Conservation (phyloP, 1,140 invertebrate genomes). For the Mamestra configurata region DNA sequence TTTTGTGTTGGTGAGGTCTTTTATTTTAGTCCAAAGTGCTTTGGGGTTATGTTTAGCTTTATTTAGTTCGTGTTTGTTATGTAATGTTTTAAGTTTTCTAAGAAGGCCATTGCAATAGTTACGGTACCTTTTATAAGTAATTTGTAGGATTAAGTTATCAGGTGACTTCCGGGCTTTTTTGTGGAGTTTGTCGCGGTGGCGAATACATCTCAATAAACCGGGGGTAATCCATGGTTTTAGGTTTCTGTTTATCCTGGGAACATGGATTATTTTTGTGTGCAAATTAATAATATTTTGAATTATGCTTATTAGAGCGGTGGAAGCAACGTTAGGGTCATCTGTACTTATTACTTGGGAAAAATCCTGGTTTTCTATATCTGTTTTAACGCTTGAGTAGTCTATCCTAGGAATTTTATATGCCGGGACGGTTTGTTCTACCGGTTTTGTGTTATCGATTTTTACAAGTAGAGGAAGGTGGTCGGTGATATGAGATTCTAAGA, state of each 20-base stretch:
- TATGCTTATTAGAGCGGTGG: background rate
- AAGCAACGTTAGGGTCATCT: background rate
- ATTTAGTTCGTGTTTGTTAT: background rate
- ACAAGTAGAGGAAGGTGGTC: background rate
- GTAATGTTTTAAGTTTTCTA: background rate
- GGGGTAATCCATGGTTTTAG: background rate
- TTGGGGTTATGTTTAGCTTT: background rate
- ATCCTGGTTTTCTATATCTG: background rate
- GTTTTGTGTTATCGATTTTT: background rate
- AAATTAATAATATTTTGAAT: background rate
- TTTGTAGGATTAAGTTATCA: background rate
- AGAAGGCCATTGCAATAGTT: background rate
- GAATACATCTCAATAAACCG: background rate
- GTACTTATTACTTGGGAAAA: background rate
- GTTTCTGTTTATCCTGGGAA: background rate
- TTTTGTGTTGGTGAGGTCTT: background rate
- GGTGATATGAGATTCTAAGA: background rate
- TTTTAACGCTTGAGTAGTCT: background rate
- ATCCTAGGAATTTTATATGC: background rate
- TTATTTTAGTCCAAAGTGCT: slow-evolving; percentile 1
- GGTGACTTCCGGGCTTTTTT: background rate
- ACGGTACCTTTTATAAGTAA: background rate
- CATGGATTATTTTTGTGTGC: background rate
- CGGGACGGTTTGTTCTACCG: background rate
- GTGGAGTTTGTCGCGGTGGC: background rate